Evolutionary conservation across 2,888 invertebrate genomes (phyloP).

Genomic region (Cephalotes varians): DNA sequence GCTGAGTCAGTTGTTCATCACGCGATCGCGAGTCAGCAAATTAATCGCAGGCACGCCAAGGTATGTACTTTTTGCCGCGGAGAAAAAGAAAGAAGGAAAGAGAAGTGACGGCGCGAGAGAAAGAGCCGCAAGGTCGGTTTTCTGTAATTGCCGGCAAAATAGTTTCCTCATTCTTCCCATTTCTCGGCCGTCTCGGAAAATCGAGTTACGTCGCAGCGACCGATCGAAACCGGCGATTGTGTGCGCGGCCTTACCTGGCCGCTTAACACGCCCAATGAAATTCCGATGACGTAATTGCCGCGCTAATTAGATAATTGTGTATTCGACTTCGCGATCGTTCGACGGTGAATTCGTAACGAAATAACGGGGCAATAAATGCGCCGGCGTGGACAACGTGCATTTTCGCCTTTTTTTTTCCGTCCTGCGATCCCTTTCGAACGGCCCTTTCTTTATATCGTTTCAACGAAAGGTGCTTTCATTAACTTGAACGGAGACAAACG

Average conservation of each 20-base stretch:
- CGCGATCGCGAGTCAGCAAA: conserved; percentile 68
- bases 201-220: conserved; percentile 71
- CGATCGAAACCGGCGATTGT: conserved; percentile 69
- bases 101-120: conserved; percentile 10
- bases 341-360: conserved; percentile 73
- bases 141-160: conserved; percentile 52
- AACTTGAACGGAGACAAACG: conserved; percentile 45
- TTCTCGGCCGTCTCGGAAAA: conserved; percentile 64
- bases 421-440: conserved; percentile 18
- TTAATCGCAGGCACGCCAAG: conserved; percentile 58
- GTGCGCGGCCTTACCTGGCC: conserved; percentile 60
- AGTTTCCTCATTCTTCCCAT: conserved; percentile 45
- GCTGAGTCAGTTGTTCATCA: conserved; percentile 59
- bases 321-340: conserved; percentile 68
- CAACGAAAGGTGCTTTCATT: conserved; percentile 51
- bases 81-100: conserved; percentile 18
- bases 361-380: conserved; percentile 61
- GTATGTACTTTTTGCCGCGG: conserved; percentile 36
- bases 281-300: conserved; percentile 75
- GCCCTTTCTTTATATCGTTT: conserved; percentile 22
- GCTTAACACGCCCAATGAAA: conserved; percentile 75
- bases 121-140: conserved; percentile 51
- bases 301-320: conserved; percentile 78
- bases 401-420: conserved; percentile 3
- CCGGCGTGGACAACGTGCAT: conserved; percentile 39